Evolutionary conservation across 37 sponge, comb jelly and placozoan genomes (phyloP), one percentile per base, ranked within the genome.

Genomic region (Aphrocallistes beatrix): DNA sequence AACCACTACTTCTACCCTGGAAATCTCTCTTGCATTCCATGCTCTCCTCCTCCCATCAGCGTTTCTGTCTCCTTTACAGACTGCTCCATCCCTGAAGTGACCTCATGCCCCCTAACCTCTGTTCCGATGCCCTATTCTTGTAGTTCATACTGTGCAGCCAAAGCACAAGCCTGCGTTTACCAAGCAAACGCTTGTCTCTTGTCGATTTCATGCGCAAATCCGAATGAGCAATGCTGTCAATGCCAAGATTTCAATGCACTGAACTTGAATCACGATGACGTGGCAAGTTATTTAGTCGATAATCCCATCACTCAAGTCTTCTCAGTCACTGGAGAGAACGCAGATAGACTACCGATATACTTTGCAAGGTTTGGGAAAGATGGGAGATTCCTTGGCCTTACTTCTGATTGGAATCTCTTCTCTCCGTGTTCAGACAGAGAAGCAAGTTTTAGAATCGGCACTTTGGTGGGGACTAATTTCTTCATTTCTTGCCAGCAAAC

Each of bases 1-100:
- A 60, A 60, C 34, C 21, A 60, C n/a, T 60, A 60, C 75, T 60
- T 60, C 75, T 60, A 60, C 21, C 75, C 75, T 32, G 75, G 32
- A 19, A 60, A 60, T 60, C 8, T 60, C 10, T 60, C 75, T 30
- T 60, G 75, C 21, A 60, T 60, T 25, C 3, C 8, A 60, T 60
- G 75, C n/a, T 60, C 75, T 19, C n/a, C 21, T 60, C n/a, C 75
- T 19, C n/a, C 21, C n/a, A 28, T 19, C n/a, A 60, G n/a, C 21
- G 25, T 60, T 32, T 19, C 75, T 19, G 8, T n/a, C n/a, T n/a
- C n/a, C n/a, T n/a, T n/a, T n/a, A n/a, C 34, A 6, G 34, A 60
- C 8, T 60, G 75, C 21, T 19, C 28, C 10, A 60, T 60, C 8
- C 75, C 75, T 60, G 21, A 3, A 25, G 25, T 60, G 21, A 60